These are phyloP conservation scores for Lutjanus campechanus DNA, from an alignment of 2,797 vertebrate species.

Conservation along the genomic window DNA sequence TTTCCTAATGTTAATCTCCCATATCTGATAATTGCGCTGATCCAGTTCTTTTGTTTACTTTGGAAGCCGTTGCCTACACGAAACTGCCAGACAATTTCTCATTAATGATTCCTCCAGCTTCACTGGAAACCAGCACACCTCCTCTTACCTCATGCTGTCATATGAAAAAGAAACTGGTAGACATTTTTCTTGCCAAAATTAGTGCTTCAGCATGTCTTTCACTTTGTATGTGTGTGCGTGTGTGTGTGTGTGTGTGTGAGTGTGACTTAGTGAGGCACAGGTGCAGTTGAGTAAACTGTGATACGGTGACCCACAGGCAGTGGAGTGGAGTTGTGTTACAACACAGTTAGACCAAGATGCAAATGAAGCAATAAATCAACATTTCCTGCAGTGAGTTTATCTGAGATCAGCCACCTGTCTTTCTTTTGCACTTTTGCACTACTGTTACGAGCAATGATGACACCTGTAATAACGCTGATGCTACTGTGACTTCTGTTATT, in stretches of 20 bases:
- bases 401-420: constrained; percentile 36
- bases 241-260: not conserved
- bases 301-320: constrained; percentile 39
- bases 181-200: constrained; percentile 1
- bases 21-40: constrained; percentile 18
- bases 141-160: constrained; percentile 24
- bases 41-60: constrained; percentile 23
- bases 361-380: constrained; percentile 67
- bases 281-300: constrained; percentile 31
- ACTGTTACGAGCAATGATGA: not conserved
- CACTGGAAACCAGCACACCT: not conserved
- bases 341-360: constrained; percentile 57
- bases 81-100: constrained; percentile 15
- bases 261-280: constrained; percentile 21
- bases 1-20: constrained; percentile 32
- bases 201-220: not conserved
- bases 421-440: not conserved
- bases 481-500: not conserved
- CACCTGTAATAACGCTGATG: not conserved
- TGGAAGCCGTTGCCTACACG: constrained; percentile 20
- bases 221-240: not conserved
- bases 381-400: constrained; percentile 32
- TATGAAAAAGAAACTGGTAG: constrained; percentile 1
- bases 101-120: constrained; percentile 15
- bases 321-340: constrained; percentile 43